Evolutionary conservation across 1,140 invertebrate genomes (phyloP), one percentile per base, ranked within the genome.

Genomic region (Drosophila sp.): DNA sequence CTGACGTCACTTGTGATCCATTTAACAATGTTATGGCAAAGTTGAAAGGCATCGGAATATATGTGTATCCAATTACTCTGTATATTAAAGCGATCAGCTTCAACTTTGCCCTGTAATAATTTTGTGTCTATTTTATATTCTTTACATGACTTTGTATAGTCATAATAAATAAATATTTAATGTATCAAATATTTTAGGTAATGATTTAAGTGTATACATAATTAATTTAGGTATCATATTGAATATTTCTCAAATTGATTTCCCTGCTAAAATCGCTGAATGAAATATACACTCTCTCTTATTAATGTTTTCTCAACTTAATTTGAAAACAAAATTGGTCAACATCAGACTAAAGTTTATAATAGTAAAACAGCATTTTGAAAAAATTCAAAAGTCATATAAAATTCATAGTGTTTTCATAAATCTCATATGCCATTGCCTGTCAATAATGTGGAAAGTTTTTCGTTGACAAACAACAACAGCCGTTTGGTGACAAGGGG

Each of bases 331-430:
- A 14, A 27, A 53, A 62, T 70, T 63, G 46, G 21, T 5, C 32
- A n/a, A 54, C 25, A 64, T 38, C 8, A 48, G 36, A 48, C 29
- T 62, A 45, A 13, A 58, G n/a, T 72, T 41, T 21, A 57, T 27
- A 41, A 50, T 29, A 40, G 34, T 59, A 50, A 66, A 76, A 58
- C 40, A 40, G 45, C 48, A 74, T 73, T 81, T 81, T 62, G 57
- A 34, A 72, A 54, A 65, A 73, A 32, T 46, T 84, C 80, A 71
- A 71, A 77, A 62, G 40, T 75, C 79, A 80, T 63, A 51, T 34
- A 70, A 66, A 62, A 80, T 86, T 84, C 74, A 74, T 80, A 36
- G 69, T 45, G 51, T 71, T 81, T 41, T 18, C 50, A 80, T 77
- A 84, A 81, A 81, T 87, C 71, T 75, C 72, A 72, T 71, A 77